Evolutionary conservation across 2,888 invertebrate genomes (phyloP).

Genomic region (Aplocera efformata): DNA sequence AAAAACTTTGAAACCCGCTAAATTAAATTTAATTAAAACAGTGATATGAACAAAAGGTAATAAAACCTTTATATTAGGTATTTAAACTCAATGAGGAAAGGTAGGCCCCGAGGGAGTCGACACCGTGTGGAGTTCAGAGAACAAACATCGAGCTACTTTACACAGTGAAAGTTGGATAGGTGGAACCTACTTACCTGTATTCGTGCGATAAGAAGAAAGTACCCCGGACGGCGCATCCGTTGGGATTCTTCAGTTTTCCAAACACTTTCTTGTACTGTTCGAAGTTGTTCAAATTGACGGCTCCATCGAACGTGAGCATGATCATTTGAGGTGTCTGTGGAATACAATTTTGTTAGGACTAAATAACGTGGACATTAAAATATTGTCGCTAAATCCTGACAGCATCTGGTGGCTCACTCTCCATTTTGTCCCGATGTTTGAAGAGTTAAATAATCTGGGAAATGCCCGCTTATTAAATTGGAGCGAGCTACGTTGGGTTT

Average conservation of each 20-base stretch:
- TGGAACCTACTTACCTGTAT: slow-evolving; percentile 78
- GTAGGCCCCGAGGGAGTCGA: slow-evolving; percentile 23
- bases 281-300: slow-evolving; percentile 94
- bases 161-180: slow-evolving; percentile 18
- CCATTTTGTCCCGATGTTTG: slow-evolving; percentile 29
- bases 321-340: slow-evolving; percentile 95
- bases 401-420: slow-evolving; percentile 21
- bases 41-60: slow-evolving; percentile 20
- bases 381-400: slow-evolving; percentile 16
- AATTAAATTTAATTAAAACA: slow-evolving; percentile 16
- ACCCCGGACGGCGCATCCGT: slow-evolving; percentile 92
- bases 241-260: slow-evolving; percentile 90
- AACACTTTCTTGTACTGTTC: slow-evolving; percentile 93
- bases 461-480: slow-evolving; percentile 33
- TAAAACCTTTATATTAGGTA: slow-evolving; percentile 26
- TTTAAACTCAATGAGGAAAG: slow-evolving; percentile 27
- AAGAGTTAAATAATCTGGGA: slow-evolving; percentile 33
- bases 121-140: slow-evolving; percentile 14
- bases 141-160: slow-evolving; percentile 18
- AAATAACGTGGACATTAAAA: slow-evolving; percentile 10
- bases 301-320: slow-evolving; percentile 94
- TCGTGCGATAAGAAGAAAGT: slow-evolving; percentile 97
- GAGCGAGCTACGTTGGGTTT: slow-evolving; percentile 23
- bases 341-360: slow-evolving; percentile 16
- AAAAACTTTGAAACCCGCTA: slow-evolving; percentile 23